phyloP scores from a whole-genome alignment of 1,140 invertebrate genomes.

The Bombus pascuorum region DNA sequence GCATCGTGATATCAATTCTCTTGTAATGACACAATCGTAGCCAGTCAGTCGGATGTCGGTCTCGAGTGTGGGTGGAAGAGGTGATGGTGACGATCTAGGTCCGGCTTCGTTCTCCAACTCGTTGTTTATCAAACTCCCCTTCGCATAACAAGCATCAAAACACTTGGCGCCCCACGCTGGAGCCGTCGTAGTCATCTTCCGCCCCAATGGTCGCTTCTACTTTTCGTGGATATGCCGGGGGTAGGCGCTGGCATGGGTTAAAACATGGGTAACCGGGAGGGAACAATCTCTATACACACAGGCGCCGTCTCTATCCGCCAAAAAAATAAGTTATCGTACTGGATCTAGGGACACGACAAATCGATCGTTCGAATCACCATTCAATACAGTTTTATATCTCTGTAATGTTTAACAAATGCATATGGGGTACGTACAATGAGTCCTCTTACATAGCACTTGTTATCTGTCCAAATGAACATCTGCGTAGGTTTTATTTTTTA shows the following conservation, averaged over 20 bases:
- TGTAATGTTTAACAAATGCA: not conserved
- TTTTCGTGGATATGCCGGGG: slow-evolving; percentile 58
- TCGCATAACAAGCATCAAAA: slow-evolving; percentile 76
- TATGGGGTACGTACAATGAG: too few species aligned
- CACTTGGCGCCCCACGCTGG: slow-evolving; percentile 76
- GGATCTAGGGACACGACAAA: slow-evolving; percentile 35
- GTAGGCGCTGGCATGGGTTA: slow-evolving; percentile 65
- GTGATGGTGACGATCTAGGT: slow-evolving; percentile 57
- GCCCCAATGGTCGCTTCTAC: slow-evolving; percentile 56
- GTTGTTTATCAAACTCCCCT: slow-evolving; percentile 75
- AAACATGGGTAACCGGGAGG: slow-evolving; percentile 50
- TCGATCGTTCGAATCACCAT: slow-evolving; percentile 46
- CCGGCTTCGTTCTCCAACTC: slow-evolving; percentile 64
- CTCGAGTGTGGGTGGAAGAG: slow-evolving; percentile 26
- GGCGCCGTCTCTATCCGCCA: slow-evolving; percentile 58
- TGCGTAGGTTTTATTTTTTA: not conserved
- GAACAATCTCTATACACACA: slow-evolving; percentile 46
- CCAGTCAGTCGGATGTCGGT: slow-evolving; percentile 63
- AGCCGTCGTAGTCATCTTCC: slow-evolving; percentile 66
- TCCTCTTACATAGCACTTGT: not conserved
- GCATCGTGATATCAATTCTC: slow-evolving; percentile 63
- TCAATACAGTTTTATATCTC: not conserved
- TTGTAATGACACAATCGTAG: slow-evolving; percentile 65
- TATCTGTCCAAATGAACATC: not conserved
- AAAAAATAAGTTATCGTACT: slow-evolving; percentile 62